Conservation (phyloP, 2,888 invertebrate species). For the Endotricha flammealis region DNA sequence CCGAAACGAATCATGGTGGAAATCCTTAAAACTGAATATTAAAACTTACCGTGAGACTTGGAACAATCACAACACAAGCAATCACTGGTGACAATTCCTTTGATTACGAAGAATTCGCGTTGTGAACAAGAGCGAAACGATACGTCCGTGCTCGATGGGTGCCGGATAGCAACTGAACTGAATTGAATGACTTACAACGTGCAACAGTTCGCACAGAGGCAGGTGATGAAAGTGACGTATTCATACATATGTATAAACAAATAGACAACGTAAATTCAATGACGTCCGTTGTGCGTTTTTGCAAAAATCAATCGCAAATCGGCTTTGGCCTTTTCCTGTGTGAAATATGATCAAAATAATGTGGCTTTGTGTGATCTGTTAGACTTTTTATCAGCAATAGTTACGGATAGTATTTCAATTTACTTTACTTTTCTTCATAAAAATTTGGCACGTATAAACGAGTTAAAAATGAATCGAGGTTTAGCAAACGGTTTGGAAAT, state of each 20-base stretch:
- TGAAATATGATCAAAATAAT: too few relatives aligned
- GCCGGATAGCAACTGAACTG: constrained; percentile 50
- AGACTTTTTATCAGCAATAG: too few relatives aligned
- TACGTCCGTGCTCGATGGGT: constrained; percentile 37
- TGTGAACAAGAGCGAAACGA: constrained; percentile 14
- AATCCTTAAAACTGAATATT: too few relatives aligned
- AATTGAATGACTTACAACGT: constrained; percentile 25
- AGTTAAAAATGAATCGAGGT: too few relatives aligned
- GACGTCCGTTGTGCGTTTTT: constrained; percentile 36
- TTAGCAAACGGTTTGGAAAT: too few relatives aligned
- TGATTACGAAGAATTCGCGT: constrained; percentile 32
- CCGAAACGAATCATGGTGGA: constrained; percentile 39
- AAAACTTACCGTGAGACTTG: constrained; percentile 55
- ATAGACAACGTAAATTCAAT: constrained; percentile 30
- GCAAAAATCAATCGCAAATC: too few relatives aligned
- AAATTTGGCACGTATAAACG: too few relatives aligned
- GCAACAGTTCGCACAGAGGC: constrained; percentile 22
- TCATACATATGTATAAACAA: constrained; percentile 24
- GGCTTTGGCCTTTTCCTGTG: too few relatives aligned
- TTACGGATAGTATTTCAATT: too few relatives aligned
- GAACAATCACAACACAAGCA: constrained; percentile 48
- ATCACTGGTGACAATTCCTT: constrained; percentile 29
- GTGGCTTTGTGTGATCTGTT: too few relatives aligned
- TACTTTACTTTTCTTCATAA: too few relatives aligned
- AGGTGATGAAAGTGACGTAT: constrained; percentile 47